phyloP scores from a whole-genome alignment of 2,113 vertebrate species.

The Australoheros scitulus region DNA sequence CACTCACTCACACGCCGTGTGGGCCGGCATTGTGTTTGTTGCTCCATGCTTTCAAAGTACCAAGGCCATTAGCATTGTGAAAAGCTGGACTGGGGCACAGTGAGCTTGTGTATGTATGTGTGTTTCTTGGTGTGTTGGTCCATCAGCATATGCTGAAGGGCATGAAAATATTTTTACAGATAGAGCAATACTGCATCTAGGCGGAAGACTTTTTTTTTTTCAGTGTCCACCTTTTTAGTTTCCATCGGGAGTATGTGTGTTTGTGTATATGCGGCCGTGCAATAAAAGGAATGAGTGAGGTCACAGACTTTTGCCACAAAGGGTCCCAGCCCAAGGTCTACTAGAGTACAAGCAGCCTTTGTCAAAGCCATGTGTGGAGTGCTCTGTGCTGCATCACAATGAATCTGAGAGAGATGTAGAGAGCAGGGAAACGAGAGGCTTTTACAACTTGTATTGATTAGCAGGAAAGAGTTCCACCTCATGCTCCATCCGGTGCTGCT shows the following conservation, averaged over 20 bases:
- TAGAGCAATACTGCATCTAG: constrained; percentile 20
- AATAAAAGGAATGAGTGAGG: constrained; percentile 66
- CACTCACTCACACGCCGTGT: constrained; percentile 55
- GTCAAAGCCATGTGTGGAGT: constrained; percentile 69
- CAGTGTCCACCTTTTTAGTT: neutral
- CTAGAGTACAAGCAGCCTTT: constrained; percentile 74
- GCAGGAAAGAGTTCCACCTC: constrained; percentile 53
- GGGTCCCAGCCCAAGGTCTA: constrained; percentile 70
- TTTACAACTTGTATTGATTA: constrained; percentile 62
- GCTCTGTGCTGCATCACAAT: constrained; percentile 76
- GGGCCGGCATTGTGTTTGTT: constrained; percentile 60
- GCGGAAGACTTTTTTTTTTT: constrained; percentile 1
- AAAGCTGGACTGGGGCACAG: constrained; percentile 43
- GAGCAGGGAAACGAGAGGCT: constrained; percentile 9
- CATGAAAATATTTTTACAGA: constrained; percentile 46
- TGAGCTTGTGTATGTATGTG: constrained; percentile 1
- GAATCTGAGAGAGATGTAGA: constrained; percentile 49
- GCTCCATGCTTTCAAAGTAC: constrained; percentile 59
- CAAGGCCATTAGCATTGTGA: constrained; percentile 67
- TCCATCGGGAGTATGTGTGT: constrained; percentile 17
- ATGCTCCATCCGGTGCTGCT: constrained; percentile 20
- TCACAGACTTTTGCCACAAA: constrained; percentile 72
- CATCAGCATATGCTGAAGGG: constrained; percentile 7
- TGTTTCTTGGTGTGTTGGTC: constrained; percentile 6
- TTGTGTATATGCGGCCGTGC: constrained; percentile 27